A percentile compares a stretch with the other conserved stretches of the same genome.
These are phyloP conservation scores for Erpornis zantholeuca DNA, from an alignment of 2,113 vertebrate genomes.

Conservation along the genomic window DNA sequence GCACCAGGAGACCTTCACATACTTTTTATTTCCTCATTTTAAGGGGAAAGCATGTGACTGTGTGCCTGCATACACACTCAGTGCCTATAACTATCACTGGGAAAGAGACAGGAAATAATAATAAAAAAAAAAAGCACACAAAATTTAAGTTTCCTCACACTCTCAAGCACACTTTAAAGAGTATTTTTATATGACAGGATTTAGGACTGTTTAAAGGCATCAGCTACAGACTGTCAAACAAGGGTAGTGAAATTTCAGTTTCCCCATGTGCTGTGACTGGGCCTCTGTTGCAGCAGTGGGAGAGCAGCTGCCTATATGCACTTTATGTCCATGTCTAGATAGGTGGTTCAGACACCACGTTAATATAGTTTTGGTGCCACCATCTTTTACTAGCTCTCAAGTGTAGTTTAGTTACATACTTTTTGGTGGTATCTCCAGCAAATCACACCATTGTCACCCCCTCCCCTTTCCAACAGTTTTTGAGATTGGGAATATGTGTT, in stretches of 20 bases:
- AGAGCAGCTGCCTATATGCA: background rate
- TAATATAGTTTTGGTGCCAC: background rate
- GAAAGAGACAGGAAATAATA: background rate
- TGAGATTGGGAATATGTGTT: background rate
- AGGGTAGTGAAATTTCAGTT: background rate
- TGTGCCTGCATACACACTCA: background rate
- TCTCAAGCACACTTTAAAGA: background rate
- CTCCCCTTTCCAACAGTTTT: background rate
- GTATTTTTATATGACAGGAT: background rate
- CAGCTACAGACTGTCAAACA: background rate
- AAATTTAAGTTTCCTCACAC: background rate
- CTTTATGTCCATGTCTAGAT: background rate
- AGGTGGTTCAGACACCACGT: background rate
- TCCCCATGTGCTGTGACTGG: background rate
- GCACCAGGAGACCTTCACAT: background rate
- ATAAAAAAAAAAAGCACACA: background rate
- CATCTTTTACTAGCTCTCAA: background rate
- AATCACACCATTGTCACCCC: background rate
- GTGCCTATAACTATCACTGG: background rate
- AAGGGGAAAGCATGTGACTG: background rate
- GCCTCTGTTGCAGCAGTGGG: background rate
- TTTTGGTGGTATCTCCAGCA: background rate
- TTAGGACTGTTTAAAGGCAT: conserved; percentile 21
- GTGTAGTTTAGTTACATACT: background rate
- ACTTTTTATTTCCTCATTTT: conserved; percentile 3